Conservation (phyloP, 2,113 vertebrate genomes). For the Morone saxatilis region DNA sequence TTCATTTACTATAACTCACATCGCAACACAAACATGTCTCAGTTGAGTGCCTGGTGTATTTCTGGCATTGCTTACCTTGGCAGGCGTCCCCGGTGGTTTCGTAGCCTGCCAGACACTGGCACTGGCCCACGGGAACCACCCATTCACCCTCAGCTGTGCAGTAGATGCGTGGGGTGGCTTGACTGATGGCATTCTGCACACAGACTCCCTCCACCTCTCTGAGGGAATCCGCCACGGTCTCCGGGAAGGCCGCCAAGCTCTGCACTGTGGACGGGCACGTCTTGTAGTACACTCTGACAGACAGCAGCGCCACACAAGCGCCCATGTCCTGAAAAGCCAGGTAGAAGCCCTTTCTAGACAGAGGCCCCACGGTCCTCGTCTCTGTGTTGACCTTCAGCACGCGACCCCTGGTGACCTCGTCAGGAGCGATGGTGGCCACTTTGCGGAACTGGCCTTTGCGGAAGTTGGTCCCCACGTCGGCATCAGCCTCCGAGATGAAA, state of each 20-base stretch:
- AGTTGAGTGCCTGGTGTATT: slow-evolving; percentile 38
- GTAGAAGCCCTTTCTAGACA: slow-evolving; percentile 92
- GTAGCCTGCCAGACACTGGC: slow-evolving; percentile 90
- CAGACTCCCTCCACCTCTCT: slow-evolving; percentile 90
- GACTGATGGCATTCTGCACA: slow-evolving; percentile 87
- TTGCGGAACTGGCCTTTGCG: slow-evolving; percentile 94
- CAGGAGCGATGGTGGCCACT: slow-evolving; percentile 95
- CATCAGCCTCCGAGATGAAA: slow-evolving; percentile 91
- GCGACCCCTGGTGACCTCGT: slow-evolving; percentile 89
- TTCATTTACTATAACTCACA: slow-evolving; percentile 46
- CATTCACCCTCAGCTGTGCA: slow-evolving; percentile 94
- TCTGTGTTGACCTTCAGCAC: slow-evolving; percentile 92
- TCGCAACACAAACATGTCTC: slow-evolving; percentile 50
- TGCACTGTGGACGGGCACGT: slow-evolving; percentile 87
- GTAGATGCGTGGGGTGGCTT: slow-evolving; percentile 88
- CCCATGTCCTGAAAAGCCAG: slow-evolving; percentile 97
- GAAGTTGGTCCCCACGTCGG: slow-evolving; percentile 95
- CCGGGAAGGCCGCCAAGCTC: slow-evolving; percentile 90
- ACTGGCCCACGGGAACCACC: slow-evolving; percentile 94
- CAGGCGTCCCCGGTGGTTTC: slow-evolving; percentile 87
- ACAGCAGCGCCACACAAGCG: slow-evolving; percentile 92
- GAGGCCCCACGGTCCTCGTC: slow-evolving; percentile 86
- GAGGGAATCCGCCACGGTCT: slow-evolving; percentile 89
- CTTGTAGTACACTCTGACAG: slow-evolving; percentile 94
- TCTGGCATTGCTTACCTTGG: slow-evolving; percentile 86